Conservation (phyloP, 2,888 invertebrate genomes). For the Pocota personata region DNA sequence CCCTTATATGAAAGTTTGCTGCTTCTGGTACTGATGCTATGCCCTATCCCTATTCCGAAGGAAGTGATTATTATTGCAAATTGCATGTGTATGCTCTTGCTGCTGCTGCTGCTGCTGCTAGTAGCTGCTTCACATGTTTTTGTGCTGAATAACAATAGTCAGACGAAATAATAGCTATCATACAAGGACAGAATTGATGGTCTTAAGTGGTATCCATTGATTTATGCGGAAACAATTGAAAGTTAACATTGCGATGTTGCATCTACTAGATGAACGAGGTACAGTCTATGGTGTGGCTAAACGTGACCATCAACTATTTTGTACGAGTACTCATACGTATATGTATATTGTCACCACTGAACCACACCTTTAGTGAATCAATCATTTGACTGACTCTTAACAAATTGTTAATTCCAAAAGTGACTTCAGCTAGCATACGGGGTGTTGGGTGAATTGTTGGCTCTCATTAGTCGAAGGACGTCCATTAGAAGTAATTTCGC, state of each 20-base stretch:
- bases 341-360: slow-evolving; percentile 18
- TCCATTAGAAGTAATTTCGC: slow-evolving; percentile 70
- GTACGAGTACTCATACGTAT: too few relatives aligned
- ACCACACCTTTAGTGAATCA: slow-evolving; percentile 55
- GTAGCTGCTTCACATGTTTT: slow-evolving; percentile 50
- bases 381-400: slow-evolving; percentile 59
- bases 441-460: slow-evolving; percentile 27
- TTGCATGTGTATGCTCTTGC: slow-evolving; percentile 38
- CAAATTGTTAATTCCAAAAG: slow-evolving; percentile 58
- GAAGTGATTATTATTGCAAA: slow-evolving; percentile 67
- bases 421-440: slow-evolving; percentile 30
- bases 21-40: slow-evolving; percentile 5
- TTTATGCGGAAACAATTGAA: slow-evolving; percentile 57
- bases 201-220: slow-evolving; percentile 53
- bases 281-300: not conserved
- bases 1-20: slow-evolving; percentile 26
- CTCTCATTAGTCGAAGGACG: slow-evolving; percentile 69
- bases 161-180: slow-evolving; percentile 62
- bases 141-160: slow-evolving; percentile 58
- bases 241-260: slow-evolving; percentile 32
- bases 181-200: slow-evolving; percentile 47
- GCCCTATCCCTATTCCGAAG: slow-evolving; percentile 35
- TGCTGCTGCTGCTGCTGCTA: not conserved
- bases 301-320: slow-evolving; percentile 41
- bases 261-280: not conserved